phyloP scores from a whole-genome alignment of 35 echinoderm and acorn worm species.

The Ptychodera flava region DNA sequence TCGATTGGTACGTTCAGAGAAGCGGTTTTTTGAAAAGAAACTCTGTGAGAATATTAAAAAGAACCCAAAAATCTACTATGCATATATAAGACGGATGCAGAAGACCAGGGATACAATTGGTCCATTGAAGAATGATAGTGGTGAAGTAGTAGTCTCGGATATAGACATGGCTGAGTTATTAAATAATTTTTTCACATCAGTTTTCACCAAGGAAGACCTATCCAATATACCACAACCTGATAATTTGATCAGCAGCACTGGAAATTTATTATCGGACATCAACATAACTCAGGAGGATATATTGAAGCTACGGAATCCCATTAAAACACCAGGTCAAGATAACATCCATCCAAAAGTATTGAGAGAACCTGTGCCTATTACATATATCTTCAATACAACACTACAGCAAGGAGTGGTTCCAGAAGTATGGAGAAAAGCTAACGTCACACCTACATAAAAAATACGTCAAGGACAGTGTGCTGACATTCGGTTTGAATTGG shows the following conservation, averaged over 20 bases:
- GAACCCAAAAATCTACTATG: constrained; percentile 18
- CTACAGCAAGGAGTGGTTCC: too few relatives aligned
- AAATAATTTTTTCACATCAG: constrained; percentile 17
- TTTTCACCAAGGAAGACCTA: constrained; percentile 14
- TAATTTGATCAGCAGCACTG: too few relatives aligned
- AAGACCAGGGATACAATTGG: constrained; percentile 23
- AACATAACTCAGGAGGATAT: too few relatives aligned
- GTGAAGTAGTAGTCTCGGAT: background rate
- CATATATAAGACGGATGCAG: constrained; percentile 24
- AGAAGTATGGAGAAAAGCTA: too few relatives aligned
- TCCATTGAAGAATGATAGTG: constrained; percentile 12
- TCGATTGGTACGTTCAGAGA: background rate
- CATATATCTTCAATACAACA: too few relatives aligned
- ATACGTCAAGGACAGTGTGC: too few relatives aligned
- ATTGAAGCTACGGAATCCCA: constrained; percentile 3
- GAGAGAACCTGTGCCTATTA: constrained; percentile 2
- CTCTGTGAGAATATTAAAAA: constrained; percentile 33
- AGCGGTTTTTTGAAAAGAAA: too few relatives aligned
- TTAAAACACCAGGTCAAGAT: constrained; percentile 23
- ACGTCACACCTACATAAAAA: too few relatives aligned
- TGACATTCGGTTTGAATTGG: too few relatives aligned
- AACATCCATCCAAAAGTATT: constrained; percentile 2
- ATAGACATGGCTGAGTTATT: constrained; percentile 13
- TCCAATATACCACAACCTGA: background rate
- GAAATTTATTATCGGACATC: too few relatives aligned